These are phyloP conservation scores for Chrysaora quinquecirrha DNA, from an alignment of 30 jellyfish, hydroid and myxozoan genomes.

Conservation along the genomic window DNA sequence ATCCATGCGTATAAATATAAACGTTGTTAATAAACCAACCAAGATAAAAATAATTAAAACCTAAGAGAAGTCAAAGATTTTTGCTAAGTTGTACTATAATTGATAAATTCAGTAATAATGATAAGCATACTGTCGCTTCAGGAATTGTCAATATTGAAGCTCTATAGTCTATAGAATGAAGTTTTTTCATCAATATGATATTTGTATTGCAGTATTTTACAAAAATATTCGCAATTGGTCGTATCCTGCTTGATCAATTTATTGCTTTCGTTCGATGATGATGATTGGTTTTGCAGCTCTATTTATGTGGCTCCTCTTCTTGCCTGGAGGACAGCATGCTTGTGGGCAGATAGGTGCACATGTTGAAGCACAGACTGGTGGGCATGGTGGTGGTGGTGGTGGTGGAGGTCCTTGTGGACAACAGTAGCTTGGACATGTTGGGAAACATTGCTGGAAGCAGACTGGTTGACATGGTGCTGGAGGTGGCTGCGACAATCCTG, in stretches of 20 bases:
- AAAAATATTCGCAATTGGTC: constrained; percentile 12
- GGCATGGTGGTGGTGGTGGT: constrained; percentile 99
- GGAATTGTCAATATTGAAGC: constrained; percentile 4
- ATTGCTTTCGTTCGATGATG: constrained; percentile 96
- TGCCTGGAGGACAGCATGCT: constrained; percentile 81
- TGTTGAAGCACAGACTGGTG: constrained; percentile 95
- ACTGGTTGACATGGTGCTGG: constrained; percentile 98
- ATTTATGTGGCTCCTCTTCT: constrained; percentile 74
- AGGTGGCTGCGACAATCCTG: constrained; percentile 99
- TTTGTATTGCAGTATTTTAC: constrained; percentile 39
- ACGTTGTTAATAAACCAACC: constrained; percentile 17
- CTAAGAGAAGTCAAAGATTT: not conserved
- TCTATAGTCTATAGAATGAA: not conserved
- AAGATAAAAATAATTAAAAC: constrained; percentile 5
- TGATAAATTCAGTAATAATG: not conserved
- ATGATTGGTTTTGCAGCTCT: constrained; percentile 90
- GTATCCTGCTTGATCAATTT: constrained; percentile 15
- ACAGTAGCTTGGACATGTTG: constrained; percentile 98
- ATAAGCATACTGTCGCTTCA: not conserved
- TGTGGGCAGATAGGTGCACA: constrained; percentile 98
- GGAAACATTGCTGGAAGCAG: constrained; percentile 95
- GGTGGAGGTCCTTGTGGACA: constrained; percentile 96
- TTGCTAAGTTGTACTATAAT: not conserved
- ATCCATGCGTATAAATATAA: constrained; percentile 42
- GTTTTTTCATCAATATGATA: not conserved